Percentiles rank a stretch among this genome's conserved stretches.
These are phyloP conservation scores for Lepidochitona cinerea DNA, from an alignment of 2,888 invertebrate genomes.

Conservation along the genomic window DNA sequence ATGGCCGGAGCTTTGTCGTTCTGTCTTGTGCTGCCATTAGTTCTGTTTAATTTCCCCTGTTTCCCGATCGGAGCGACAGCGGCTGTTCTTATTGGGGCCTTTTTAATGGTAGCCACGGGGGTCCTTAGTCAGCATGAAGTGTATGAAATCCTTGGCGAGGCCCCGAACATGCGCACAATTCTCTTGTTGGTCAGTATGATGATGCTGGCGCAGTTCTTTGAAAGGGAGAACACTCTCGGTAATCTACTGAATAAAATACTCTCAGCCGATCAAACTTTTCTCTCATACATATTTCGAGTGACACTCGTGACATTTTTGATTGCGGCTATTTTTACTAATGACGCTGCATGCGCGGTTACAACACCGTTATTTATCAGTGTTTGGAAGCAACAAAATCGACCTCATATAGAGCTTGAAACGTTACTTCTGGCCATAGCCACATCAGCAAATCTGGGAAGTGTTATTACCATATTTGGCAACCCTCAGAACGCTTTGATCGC, in stretches of 20 bases:
- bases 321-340: constrained; percentile 41
- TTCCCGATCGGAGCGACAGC: constrained; percentile 36
- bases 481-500: constrained; percentile 41
- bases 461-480: constrained; percentile 36
- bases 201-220: constrained; percentile 37
- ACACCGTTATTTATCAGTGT: constrained; percentile 36
- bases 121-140: constrained; percentile 33
- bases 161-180: constrained; percentile 28
- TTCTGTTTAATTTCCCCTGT: constrained; percentile 29
- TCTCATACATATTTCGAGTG: constrained; percentile 32
- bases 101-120: constrained; percentile 32
- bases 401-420: constrained; percentile 30
- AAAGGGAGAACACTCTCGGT: constrained; percentile 33
- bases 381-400: constrained; percentile 39
- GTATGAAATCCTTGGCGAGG: constrained; percentile 32
- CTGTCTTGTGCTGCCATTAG: constrained; percentile 32
- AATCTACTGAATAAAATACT: constrained; percentile 25
- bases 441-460: constrained; percentile 40
- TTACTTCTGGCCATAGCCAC: constrained; percentile 37
- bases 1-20: constrained; percentile 31
- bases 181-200: constrained; percentile 41
- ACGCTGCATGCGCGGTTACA: constrained; percentile 34
- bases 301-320: constrained; percentile 27
- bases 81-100: constrained; percentile 35
- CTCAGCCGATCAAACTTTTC: constrained; percentile 22